Percentiles rank a stretch among this genome's conserved stretches.
These are phyloP conservation scores for Lycophotia porphyrea DNA, from an alignment of 2,888 invertebrate species.

Conservation along the genomic window DNA sequence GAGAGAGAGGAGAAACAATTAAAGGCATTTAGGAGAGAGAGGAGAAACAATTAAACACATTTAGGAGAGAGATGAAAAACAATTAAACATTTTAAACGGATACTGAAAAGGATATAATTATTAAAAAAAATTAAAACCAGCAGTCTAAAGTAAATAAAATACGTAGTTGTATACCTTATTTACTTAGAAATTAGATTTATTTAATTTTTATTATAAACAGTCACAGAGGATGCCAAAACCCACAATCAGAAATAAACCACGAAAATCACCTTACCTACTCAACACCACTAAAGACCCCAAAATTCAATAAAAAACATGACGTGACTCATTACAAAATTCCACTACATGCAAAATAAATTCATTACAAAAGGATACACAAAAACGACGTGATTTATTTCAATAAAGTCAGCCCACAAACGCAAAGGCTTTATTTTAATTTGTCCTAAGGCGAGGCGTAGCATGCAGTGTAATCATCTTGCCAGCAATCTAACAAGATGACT, in stretches of 20 bases:
- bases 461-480: conserved; percentile 82
- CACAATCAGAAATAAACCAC: conserved; percentile 42
- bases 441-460: conserved; percentile 78
- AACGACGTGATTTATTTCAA: conserved; percentile 65
- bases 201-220: conserved; percentile 22
- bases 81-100: neutral
- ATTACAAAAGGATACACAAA: conserved; percentile 59
- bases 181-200: conserved; percentile 15
- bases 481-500: conserved; percentile 86
- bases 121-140: neutral
- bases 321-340: conserved; percentile 65
- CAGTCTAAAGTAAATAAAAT: neutral
- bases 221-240: neutral
- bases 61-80: no score
- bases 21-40: no score
- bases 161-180: neutral
- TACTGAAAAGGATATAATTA: neutral
- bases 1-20: no score
- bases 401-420: conserved; percentile 57
- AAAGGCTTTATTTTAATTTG: conserved; percentile 77
- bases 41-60: no score
- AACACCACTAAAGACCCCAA: conserved; percentile 58
- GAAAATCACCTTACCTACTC: conserved; percentile 54
- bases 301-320: conserved; percentile 66
- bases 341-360: conserved; percentile 65